Conservation (phyloP, 2,888 invertebrate species). For the Xestia ashworthii region DNA sequence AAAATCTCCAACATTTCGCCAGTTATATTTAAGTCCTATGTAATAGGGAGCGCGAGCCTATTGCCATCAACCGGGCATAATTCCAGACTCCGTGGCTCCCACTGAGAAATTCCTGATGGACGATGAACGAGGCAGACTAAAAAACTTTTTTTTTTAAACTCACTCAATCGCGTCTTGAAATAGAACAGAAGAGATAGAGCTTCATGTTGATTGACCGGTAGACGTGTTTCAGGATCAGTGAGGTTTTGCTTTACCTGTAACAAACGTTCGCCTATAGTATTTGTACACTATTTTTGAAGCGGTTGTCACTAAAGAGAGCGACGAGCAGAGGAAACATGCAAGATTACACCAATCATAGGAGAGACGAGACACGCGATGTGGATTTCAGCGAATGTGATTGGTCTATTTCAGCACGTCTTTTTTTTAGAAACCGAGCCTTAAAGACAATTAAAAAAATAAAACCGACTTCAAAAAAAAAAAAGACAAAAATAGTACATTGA, state of each 20-base stretch:
- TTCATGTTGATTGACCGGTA: background rate
- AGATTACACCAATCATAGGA: background rate
- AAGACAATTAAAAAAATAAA: no score
- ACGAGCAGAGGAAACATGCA: background rate
- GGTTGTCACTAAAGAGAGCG: background rate
- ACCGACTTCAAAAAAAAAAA: no score
- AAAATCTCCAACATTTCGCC: background rate
- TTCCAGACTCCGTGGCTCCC: no score
- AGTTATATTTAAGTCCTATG: no score
- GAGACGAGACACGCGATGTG: background rate
- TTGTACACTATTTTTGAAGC: background rate
- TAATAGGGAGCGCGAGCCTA: no score
- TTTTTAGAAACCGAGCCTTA: no score
- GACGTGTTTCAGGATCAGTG: accelerated
- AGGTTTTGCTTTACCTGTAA: constrained; percentile 41
- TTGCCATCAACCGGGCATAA: no score
- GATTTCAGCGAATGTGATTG: background rate
- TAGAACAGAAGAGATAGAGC: constrained; percentile 60
- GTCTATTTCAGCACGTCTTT: background rate
- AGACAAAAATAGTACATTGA: no score
- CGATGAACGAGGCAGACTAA: no score
- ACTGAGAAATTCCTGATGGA: no score
- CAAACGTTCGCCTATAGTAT: background rate
- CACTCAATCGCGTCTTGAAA: constrained; percentile 71
- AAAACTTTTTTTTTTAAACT: constrained; percentile 32